These are phyloP conservation scores for Thunnus albacares DNA, from an alignment of 2,797 vertebrate species.

Conservation along the genomic window DNA sequence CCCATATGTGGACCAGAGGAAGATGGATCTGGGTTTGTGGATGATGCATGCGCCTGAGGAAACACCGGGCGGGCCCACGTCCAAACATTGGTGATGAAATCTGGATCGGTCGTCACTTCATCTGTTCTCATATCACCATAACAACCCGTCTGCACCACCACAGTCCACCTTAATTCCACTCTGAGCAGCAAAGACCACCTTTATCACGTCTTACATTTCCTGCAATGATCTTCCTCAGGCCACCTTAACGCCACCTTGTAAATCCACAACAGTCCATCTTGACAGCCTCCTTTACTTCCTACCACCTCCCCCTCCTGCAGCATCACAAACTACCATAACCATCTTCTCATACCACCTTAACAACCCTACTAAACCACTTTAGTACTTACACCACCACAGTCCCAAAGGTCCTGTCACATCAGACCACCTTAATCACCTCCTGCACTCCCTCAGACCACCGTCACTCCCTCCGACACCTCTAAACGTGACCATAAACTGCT, in stretches of 20 bases:
- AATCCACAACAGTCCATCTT: conserved; percentile 10
- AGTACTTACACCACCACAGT: no score
- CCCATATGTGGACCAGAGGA: conserved; percentile 44
- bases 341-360: no score
- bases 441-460: no score
- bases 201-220: background rate
- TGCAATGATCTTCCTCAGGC: background rate
- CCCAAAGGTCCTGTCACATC: no score
- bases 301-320: no score
- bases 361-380: no score
- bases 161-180: no score
- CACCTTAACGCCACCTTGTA: background rate
- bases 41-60: conserved; percentile 49
- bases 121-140: conserved; percentile 1
- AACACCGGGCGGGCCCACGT: conserved; percentile 2
- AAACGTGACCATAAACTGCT: no score
- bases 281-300: background rate
- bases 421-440: no score
- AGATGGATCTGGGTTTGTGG: conserved; percentile 47
- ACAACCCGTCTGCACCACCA: no score
- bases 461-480: no score
- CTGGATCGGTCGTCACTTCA: conserved; percentile 27
- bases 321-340: no score
- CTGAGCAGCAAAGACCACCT: background rate
- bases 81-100: conserved; percentile 54